Evolutionary conservation across 2,888 invertebrate genomes (phyloP).

Genomic region (Brenthis daphne): DNA sequence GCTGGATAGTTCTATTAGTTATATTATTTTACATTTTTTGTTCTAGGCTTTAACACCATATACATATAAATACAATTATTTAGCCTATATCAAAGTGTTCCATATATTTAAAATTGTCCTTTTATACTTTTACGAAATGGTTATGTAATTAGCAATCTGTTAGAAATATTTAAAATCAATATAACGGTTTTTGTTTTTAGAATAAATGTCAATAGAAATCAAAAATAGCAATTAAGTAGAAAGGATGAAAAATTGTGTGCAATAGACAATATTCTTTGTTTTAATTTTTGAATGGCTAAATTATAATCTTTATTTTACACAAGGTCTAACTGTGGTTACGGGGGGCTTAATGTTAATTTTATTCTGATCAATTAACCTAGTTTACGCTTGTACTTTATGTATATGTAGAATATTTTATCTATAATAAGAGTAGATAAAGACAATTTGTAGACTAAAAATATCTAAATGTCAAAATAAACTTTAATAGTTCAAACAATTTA

Average conservation of each 20-base stretch:
- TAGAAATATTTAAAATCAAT: too few relatives aligned
- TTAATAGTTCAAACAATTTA: too few relatives aligned
- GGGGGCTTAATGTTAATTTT: neutral
- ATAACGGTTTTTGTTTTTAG: too few relatives aligned
- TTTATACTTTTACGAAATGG: constrained; percentile 18
- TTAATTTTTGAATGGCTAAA: too few relatives aligned
- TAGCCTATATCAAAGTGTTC: constrained; percentile 9
- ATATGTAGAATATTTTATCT: neutral
- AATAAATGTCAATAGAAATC: too few relatives aligned
- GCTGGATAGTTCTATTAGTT: constrained; percentile 56
- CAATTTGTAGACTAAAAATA: constrained; percentile 5
- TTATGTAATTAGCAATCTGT: neutral
- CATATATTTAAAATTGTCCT: constrained; percentile 8
- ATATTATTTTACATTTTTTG: neutral
- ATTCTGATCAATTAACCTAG: neutral
- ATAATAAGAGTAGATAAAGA: constrained; percentile 14
- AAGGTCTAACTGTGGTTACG: too few relatives aligned
- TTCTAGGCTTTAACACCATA: neutral
- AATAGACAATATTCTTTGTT: too few relatives aligned
- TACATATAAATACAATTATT: constrained; percentile 1
- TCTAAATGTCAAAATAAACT: constrained; percentile 6
- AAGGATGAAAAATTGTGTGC: too few relatives aligned
- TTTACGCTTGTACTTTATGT: constrained; percentile 11
- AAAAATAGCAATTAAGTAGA: too few relatives aligned
- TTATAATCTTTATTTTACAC: neutral